Evolutionary conservation across 2,888 invertebrate species (phyloP), one percentile per base, ranked within the genome.

Genomic region (Megamerina dolium): DNA sequence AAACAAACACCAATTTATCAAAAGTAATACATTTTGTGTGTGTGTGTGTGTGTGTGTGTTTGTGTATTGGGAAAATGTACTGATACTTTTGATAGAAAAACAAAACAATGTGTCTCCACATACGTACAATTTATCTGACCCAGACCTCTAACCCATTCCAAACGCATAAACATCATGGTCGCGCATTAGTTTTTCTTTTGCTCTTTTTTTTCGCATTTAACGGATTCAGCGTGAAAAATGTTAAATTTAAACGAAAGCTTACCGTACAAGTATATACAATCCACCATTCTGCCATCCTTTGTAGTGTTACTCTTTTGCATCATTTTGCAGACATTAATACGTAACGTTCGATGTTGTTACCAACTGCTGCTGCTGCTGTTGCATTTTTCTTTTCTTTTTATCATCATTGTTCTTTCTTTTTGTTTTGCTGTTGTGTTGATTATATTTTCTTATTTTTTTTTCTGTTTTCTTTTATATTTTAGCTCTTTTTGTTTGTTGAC

Each of bases 1-100:
- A 52, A 48, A 46, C 50, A 50, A 52, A 52, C 48, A 45, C 48
- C 50, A 50, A 50, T 50, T 52, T 49, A 48, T 48, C 50, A 50
- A 46, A 45, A 46, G 50, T 32, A 13, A 40, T n/a, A 23, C 33
- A 23, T 9, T 26, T 17, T 16, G 17, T 13, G 27, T 27, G 27
- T 27, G 27, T 27, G 27, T 27, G 27, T 27, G 3, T 27, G 27
- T 27, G 13, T 27, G 4, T 5, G 10, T 27, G 27, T 27, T 3
- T 27, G 27, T 27, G 27, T 27, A 3, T 5, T 13, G 3, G 27
- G 3, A 3, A 27, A 27, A 27, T 27, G 13, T n/a, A 27, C 27
- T n/a, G 13, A 5, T 13, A 27, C 10, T n/a, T n/a, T 13, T n/a
- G 13, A 27, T 5, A 27, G 13, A 23, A 27, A 27, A 27, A n/a